Conservation (phyloP, 2,888 invertebrate genomes). For the Drosophila paramelanica region DNA sequence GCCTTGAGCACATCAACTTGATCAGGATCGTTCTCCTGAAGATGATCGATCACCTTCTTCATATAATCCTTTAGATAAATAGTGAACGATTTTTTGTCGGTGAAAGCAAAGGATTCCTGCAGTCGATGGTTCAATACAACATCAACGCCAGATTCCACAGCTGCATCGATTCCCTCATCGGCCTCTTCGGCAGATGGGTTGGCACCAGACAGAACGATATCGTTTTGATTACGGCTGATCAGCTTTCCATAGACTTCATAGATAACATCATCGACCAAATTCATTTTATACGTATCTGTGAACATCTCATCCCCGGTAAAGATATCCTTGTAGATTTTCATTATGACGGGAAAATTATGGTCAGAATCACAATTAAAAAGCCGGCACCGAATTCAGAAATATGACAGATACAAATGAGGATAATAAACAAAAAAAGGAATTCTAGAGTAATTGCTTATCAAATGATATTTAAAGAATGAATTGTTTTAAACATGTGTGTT, state of each 20-base stretch:
- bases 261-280: conserved; percentile 95
- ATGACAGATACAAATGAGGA: neutral
- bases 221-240: conserved; percentile 89
- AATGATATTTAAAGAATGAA: neutral
- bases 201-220: conserved; percentile 93
- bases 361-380: too few species aligned
- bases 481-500: neutral
- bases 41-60: conserved; percentile 95
- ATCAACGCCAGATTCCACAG: conserved; percentile 94
- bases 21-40: conserved; percentile 92
- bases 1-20: conserved; percentile 95
- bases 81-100: conserved; percentile 96
- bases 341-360: conserved; percentile 80
- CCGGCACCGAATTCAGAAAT: neutral
- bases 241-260: conserved; percentile 97
- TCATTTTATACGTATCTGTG: conserved; percentile 97
- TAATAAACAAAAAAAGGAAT: neutral
- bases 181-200: conserved; percentile 98
- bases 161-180: conserved; percentile 91
- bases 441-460: neutral
- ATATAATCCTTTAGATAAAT: conserved; percentile 97
- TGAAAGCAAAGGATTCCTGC: conserved; percentile 93
- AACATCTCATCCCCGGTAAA: conserved; percentile 99
- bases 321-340: conserved; percentile 98
- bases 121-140: conserved; percentile 96